Base-by-base conservation (phyloP, 2,888 invertebrate species). In the Hypomecis atomaria region DNA sequence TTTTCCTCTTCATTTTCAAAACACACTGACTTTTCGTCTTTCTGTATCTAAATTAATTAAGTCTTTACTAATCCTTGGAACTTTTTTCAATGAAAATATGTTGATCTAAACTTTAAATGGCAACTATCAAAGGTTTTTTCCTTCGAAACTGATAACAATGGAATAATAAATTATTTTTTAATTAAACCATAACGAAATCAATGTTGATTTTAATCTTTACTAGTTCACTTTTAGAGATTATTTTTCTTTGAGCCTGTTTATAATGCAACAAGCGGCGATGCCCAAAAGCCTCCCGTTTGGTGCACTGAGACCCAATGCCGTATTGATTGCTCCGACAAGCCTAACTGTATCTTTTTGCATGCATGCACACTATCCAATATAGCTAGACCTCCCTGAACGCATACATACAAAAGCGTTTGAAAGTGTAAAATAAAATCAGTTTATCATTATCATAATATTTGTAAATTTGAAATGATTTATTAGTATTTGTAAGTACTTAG, bases 291-390 rank as follows among this genome's bases (percentile, higher is more conserved):
- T 64, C 58, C 42, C 43, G 58, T 61, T 61, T 71, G 78, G 66
- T 79, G 79, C 79, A 79, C 71, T 71, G 66, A 75, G 72, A 73
- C 69, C 66, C 79, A 73, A 79, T 79, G 57, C 60, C 53, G 65
- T 65, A 65, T 65, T 53, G 65, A 65, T 62, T 57, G 44, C 11
- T 59, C 57, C 55, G 40, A 45, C 55, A 36, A 53, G 63, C 59
- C 86, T 90, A 91, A 91, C 90, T 89, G 91, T 92, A 90, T 81
- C 90, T 91, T 91, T 91, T 91, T 91, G 91, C 92, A 92, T 92
- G 89, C 90, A 88, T 92, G 91, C 92, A 92, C 86, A 88, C 80
- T 70, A 62, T 62, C 89, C 79, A 79, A 71, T 68, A 23, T 73
- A 73, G 53, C 42, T 53, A 71, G 88, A 84, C 67, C 87, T 70